Evolutionary conservation across 2,888 invertebrate genomes (phyloP).

Genomic region (Aporophyla nigra): DNA sequence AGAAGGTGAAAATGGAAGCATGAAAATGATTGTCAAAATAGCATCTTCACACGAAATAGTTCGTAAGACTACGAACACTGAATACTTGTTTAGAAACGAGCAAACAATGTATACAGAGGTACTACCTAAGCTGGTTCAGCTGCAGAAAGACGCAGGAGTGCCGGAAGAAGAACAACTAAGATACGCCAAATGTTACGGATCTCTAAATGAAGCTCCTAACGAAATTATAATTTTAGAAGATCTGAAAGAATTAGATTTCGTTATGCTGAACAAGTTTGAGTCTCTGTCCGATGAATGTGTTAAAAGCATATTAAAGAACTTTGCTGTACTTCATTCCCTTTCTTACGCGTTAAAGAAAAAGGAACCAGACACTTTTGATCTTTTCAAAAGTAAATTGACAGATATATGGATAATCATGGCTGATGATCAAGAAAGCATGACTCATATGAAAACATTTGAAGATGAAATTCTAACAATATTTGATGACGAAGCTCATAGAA

Average conservation of each 20-base stretch:
- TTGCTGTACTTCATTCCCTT: constrained; percentile 76
- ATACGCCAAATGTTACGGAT: constrained; percentile 75
- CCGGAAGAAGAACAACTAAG: constrained; percentile 69
- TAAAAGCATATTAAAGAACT: constrained; percentile 71
- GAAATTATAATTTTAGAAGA: constrained; percentile 79
- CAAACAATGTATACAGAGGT: constrained; percentile 72
- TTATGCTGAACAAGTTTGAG: constrained; percentile 73
- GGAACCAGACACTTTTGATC: constrained; percentile 69
- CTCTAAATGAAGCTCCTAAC: constrained; percentile 65
- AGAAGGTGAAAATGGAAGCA: constrained; percentile 61
- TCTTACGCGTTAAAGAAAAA: constrained; percentile 75
- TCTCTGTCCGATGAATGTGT: constrained; percentile 70
- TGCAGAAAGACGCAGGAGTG: constrained; percentile 71
- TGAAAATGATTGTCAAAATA: constrained; percentile 75
- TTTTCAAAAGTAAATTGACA: constrained; percentile 52
- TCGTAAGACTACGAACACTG: constrained; percentile 61
- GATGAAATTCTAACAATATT: constrained; percentile 2
- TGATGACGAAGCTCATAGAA: constrained; percentile 27
- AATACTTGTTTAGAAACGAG: constrained; percentile 72
- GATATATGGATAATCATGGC: background rate
- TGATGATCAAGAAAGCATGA: background rate
- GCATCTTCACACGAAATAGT: constrained; percentile 66
- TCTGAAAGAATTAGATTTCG: constrained; percentile 67
- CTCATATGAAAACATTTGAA: background rate
- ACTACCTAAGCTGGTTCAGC: constrained; percentile 70